phyloP scores from a whole-genome alignment of 2,888 invertebrate species.

The Apantesis nais region DNA sequence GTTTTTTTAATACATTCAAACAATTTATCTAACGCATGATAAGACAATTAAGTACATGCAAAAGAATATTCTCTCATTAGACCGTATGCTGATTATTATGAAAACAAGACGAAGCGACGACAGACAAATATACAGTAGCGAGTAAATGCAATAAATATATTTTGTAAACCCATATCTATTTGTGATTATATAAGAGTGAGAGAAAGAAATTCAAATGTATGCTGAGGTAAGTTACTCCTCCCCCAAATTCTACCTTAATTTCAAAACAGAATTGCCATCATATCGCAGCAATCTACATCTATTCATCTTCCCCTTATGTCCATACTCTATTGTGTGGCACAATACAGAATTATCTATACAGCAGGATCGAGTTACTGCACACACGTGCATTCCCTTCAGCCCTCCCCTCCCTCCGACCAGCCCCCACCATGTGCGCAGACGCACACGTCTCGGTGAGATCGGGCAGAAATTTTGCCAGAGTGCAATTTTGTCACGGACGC shows the following conservation, averaged over 20 bases:
- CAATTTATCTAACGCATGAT: no score
- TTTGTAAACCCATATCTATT: neutral
- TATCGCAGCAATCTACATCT: slow-evolving; percentile 44
- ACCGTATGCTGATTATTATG: neutral
- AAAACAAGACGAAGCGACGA: neutral
- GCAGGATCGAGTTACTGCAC: slow-evolving; percentile 64
- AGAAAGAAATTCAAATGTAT: neutral
- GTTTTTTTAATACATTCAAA: no score
- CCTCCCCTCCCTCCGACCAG: slow-evolving; percentile 23
- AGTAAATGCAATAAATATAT: neutral
- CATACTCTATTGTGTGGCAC: slow-evolving; percentile 49
- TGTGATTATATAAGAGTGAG: neutral
- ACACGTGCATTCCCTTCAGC: slow-evolving; percentile 61
- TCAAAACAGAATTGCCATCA: slow-evolving; percentile 41
- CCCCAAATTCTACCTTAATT: slow-evolving; percentile 20
- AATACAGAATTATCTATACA: slow-evolving; percentile 67
- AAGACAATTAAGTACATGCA: no score
- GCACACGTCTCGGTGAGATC: slow-evolving; percentile 46
- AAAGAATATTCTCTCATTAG: neutral
- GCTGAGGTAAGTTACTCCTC: slow-evolving; percentile 14
- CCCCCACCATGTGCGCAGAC: slow-evolving; percentile 38
- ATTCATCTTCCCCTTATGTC: slow-evolving; percentile 54
- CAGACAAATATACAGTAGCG: neutral
- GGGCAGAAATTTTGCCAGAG: slow-evolving; percentile 42
- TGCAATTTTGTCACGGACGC: slow-evolving; percentile 51